These are phyloP conservation scores for Papilio glaucus DNA, from an alignment of 1,140 invertebrate species.

Conservation along the genomic window DNA sequence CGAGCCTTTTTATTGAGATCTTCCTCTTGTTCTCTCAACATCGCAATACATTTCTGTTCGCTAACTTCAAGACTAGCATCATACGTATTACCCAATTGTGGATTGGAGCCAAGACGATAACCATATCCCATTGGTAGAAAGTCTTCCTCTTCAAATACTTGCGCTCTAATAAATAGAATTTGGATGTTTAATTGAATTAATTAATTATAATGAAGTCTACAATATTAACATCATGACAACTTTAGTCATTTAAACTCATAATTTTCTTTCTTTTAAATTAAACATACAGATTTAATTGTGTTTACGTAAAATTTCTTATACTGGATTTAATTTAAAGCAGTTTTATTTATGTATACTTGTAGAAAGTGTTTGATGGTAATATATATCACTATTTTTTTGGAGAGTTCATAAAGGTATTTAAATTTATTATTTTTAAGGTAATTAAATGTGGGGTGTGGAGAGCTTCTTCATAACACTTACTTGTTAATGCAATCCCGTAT, in stretches of 20 bases:
- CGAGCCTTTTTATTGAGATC: constrained; percentile 91
- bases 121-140: constrained; percentile 97
- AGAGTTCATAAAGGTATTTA: too few relatives aligned
- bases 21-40: constrained; percentile 96
- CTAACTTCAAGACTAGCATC: constrained; percentile 88
- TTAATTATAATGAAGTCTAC: too few relatives aligned
- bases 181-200: constrained; percentile 8
- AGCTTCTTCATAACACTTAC: constrained; percentile 76
- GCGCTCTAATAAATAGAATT: constrained; percentile 83
- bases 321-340: too few relatives aligned
- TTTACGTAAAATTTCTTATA: too few relatives aligned
- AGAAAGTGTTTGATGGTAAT: too few relatives aligned
- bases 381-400: too few relatives aligned
- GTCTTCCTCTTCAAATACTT: constrained; percentile 97
- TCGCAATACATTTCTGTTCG: constrained; percentile 91
- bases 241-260: too few relatives aligned
- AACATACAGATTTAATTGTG: too few relatives aligned
- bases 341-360: too few relatives aligned
- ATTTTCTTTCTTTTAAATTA: too few relatives aligned
- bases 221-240: too few relatives aligned
- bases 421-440: constrained; percentile 26
- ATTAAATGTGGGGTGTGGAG: background rate
- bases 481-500: constrained; percentile 95
- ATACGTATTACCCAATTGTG: constrained; percentile 71
- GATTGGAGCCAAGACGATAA: constrained; percentile 90